These are phyloP conservation scores for Acronicta alni DNA, from an alignment of 2,888 invertebrate genomes.

Conservation along the genomic window DNA sequence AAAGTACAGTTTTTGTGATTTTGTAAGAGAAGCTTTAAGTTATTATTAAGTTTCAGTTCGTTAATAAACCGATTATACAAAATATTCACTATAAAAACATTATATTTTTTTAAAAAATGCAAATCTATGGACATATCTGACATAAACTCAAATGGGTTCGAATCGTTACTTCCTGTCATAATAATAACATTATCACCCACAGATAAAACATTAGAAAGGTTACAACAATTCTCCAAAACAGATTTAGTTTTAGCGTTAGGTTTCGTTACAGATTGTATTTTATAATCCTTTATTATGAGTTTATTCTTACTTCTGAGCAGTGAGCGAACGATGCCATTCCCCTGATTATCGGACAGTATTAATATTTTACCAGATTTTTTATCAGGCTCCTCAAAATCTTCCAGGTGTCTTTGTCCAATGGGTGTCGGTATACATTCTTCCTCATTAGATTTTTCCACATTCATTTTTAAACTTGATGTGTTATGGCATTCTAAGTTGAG, in stretches of 20 bases:
- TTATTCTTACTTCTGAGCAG: background rate
- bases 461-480: background rate
- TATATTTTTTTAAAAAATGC: conserved; percentile 6
- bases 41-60: conserved; percentile 9
- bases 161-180: conserved; percentile 12
- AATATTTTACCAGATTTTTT: conserved; percentile 1
- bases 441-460: background rate
- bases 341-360: conserved; percentile 7
- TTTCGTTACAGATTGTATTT: conserved; percentile 7
- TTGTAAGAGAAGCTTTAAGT: conserved; percentile 9
- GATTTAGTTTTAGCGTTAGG: conserved; percentile 11
- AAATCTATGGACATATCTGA: conserved; percentile 13
- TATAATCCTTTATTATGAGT: conserved; percentile 5
- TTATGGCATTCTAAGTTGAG: background rate
- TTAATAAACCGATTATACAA: conserved; percentile 10
- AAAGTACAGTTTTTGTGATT: conserved; percentile 12
- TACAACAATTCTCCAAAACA: conserved; percentile 3
- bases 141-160: conserved; percentile 10
- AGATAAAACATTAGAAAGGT: background rate
- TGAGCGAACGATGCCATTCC: background rate
- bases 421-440: background rate
- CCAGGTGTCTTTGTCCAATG: too few relatives aligned
- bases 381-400: too few relatives aligned
- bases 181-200: conserved; percentile 1
- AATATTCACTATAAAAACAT: conserved; percentile 10